These are phyloP conservation scores for Steromphala cineraria DNA, from an alignment of 2,888 invertebrate genomes.

Conservation along the genomic window DNA sequence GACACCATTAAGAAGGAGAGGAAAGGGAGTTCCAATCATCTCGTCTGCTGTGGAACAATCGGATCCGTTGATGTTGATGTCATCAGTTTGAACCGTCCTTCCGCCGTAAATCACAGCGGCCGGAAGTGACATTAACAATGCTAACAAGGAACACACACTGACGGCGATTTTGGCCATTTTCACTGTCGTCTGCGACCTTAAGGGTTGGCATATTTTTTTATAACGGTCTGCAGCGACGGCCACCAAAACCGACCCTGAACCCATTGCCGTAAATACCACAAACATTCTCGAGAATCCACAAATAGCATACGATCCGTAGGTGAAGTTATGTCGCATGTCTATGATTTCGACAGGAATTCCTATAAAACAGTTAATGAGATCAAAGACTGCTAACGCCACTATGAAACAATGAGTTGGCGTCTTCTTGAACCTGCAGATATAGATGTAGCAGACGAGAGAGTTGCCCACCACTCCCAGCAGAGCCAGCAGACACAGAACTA, in stretches of 20 bases:
- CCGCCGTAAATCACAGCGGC: slow-evolving; percentile 26
- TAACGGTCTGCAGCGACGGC: slow-evolving; percentile 32
- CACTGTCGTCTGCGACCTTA: slow-evolving; percentile 17
- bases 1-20: slow-evolving; percentile 37
- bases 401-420: background rate
- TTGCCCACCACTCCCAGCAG: background rate
- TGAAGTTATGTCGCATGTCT: background rate
- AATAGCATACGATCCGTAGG: background rate
- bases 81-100: background rate
- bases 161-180: slow-evolving; percentile 23
- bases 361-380: background rate
- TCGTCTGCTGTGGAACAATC: slow-evolving; percentile 54
- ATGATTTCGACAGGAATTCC: background rate
- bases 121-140: slow-evolving; percentile 25
- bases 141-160: background rate
- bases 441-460: background rate
- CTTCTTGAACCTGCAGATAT: background rate
- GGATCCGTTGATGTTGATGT: slow-evolving; percentile 37
- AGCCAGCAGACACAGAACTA: background rate
- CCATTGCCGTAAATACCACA: background rate
- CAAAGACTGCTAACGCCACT: background rate
- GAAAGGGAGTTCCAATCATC: slow-evolving; percentile 39
- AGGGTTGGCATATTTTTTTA: slow-evolving; percentile 23
- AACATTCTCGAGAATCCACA: background rate
- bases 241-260: slow-evolving; percentile 17